Evolutionary conservation across 2,888 invertebrate species (phyloP).

Genomic region (Tachina grossa): DNA sequence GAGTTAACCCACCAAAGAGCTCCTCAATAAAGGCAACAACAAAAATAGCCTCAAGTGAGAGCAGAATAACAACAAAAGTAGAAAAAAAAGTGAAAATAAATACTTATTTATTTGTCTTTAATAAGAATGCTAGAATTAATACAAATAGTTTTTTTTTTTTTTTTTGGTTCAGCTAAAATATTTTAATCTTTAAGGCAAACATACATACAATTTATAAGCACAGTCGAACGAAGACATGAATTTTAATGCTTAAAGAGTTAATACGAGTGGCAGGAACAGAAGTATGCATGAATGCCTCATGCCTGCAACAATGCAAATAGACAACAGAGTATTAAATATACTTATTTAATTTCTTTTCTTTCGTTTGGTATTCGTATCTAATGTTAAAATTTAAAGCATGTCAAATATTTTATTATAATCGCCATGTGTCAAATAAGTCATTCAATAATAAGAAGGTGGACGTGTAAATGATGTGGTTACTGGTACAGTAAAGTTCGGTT

Average conservation of each 20-base stretch:
- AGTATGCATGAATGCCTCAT: constrained; percentile 41
- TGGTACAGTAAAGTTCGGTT: neutral
- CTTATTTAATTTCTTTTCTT: neutral
- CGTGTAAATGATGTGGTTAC: neutral
- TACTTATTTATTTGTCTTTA: constrained; percentile 24
- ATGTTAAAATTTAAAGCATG: constrained; percentile 25
- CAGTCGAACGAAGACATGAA: constrained; percentile 55
- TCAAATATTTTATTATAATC: constrained; percentile 50
- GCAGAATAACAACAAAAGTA: neutral
- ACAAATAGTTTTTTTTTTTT: constrained; percentile 25
- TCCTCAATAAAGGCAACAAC: neutral
- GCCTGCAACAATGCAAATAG: too few relatives aligned
- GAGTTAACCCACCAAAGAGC: constrained; percentile 32
- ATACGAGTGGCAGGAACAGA: constrained; percentile 39
- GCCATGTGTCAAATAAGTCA: constrained; percentile 53
- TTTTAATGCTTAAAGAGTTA: constrained; percentile 47
- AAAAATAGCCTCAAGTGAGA: neutral
- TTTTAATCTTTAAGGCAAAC: constrained; percentile 66
- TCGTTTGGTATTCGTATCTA: neutral
- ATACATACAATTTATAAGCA: constrained; percentile 34
- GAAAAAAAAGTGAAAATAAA: constrained; percentile 36
- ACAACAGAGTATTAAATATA: constrained; percentile 6
- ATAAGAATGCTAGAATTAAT: constrained; percentile 35
- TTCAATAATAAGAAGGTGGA: constrained; percentile 4
- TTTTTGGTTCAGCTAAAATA: constrained; percentile 33